Evolutionary conservation across 2,888 invertebrate genomes (phyloP), one percentile per base, ranked within the genome.

Genomic region (Pachymerium ferrugineum): DNA sequence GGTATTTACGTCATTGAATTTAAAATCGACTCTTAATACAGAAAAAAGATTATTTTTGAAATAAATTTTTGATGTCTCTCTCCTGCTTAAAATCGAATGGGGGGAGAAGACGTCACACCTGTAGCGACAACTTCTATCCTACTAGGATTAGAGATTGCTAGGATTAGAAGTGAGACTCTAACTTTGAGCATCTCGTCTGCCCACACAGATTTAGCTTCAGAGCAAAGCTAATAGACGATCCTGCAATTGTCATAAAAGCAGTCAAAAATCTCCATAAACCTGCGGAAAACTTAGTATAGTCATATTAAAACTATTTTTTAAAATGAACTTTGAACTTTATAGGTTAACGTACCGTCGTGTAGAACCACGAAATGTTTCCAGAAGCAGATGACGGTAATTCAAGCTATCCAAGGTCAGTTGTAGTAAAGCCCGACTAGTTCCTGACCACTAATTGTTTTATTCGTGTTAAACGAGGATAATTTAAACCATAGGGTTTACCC

Each of bases 61-160:
- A 47, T 22, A 47, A 47, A 22, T 5, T 47, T 47, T 22, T 47
- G 16, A 22, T 22, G 16, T 22, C 22, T 47, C 70, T 35, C 70
- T 14, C 70, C 70, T 70, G 69, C 14, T 19, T 33, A 19, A 35
- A n/a, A 31, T 19, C 14, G 25, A 31, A 31, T 35, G 70, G 70
- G 70, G 22, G 69, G 69, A 16, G n/a, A 22, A 31, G 35, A 70
- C 31, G 30, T 19, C 30, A 35, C 70, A 70, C 70, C 70, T 70
- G 70, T 16, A 29, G 70, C 31, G 70, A 69, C 70, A 70, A 31
- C 30, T 47, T 16, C 47, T 22, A 47, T 47, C 47, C n/a, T n/a
- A n/a, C n/a, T n/a, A n/a, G n/a, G n/a, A n/a, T n/a, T n/a, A n/a
- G n/a, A 47, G 16, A 10, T 47, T 47, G 47, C 47, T 22, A 19